Evolutionary conservation across 2,888 invertebrate species (phyloP).

Genomic region (Ephialtes manifestator): DNA sequence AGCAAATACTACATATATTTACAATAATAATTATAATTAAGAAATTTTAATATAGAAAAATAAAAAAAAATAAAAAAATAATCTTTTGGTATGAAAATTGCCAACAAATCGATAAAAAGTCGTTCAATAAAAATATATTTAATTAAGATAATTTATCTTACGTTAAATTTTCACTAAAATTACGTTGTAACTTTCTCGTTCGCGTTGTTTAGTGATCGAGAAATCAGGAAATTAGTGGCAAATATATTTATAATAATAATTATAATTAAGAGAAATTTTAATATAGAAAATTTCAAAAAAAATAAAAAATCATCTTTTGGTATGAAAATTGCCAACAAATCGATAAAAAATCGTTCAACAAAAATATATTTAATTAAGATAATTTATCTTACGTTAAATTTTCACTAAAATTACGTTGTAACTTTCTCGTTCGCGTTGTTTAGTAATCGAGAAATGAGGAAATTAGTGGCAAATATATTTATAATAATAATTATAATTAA

Average conservation of each 20-base stretch:
- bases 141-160: too few species aligned
- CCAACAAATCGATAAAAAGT: too few species aligned
- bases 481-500: not conserved
- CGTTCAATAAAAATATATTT: too few species aligned
- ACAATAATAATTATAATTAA: not conserved
- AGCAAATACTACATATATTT: not conserved
- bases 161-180: too few species aligned
- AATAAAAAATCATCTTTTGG: too few species aligned
- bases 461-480: constrained; percentile 1
- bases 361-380: too few species aligned
- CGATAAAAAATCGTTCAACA: too few species aligned
- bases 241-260: constrained; percentile 5
- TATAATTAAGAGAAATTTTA: not conserved
- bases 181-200: not conserved
- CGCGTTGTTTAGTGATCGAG: not conserved
- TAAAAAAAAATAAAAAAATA: not conserved
- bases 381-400: too few species aligned
- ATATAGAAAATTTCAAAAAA: not conserved
- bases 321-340: too few species aligned
- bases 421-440: not conserved
- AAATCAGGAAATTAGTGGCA: not conserved
- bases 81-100: too few species aligned
- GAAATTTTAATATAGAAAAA: not conserved
- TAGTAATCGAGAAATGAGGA: not conserved
- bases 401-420: too few species aligned